Percentiles rank a stretch among this genome's conserved stretches.
phyloP scores from a whole-genome alignment of 2,888 invertebrate species.

The Dysmachus trigonus region DNA sequence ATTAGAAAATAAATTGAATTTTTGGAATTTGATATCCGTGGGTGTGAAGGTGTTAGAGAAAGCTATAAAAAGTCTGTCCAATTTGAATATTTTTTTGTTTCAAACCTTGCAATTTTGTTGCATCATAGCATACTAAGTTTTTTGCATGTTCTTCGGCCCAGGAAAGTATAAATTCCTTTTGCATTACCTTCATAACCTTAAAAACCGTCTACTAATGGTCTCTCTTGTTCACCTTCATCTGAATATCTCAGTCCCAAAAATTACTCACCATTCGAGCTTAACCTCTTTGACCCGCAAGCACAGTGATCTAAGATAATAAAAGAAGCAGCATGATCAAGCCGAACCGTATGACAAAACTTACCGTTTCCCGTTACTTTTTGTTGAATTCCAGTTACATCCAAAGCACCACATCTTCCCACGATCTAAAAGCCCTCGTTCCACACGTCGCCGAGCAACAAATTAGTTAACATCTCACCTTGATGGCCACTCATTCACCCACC shows the following conservation, averaged over 20 bases:
- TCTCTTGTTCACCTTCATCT: neutral
- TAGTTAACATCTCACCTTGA: constrained; percentile 45
- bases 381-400: constrained; percentile 28
- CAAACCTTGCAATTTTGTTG: neutral
- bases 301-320: neutral
- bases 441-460: constrained; percentile 40
- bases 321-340: neutral
- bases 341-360: constrained; percentile 32
- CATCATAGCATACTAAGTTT: neutral
- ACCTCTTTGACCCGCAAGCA: constrained; percentile 1
- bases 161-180: neutral
- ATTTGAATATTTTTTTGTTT: too few relatives aligned
- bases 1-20: too few relatives aligned
- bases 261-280: neutral
- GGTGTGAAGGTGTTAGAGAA: too few relatives aligned
- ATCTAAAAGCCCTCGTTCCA: constrained; percentile 39
- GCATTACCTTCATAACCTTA: neutral
- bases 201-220: neutral
- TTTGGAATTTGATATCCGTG: too few relatives aligned
- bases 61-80: too few relatives aligned
- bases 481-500: constrained; percentile 43
- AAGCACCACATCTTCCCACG: constrained; percentile 37
- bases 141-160: neutral
- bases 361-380: constrained; percentile 22
- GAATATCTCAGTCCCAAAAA: neutral